Conservation (phyloP, 2,888 invertebrate genomes). For the Drosophila demipolita region DNA sequence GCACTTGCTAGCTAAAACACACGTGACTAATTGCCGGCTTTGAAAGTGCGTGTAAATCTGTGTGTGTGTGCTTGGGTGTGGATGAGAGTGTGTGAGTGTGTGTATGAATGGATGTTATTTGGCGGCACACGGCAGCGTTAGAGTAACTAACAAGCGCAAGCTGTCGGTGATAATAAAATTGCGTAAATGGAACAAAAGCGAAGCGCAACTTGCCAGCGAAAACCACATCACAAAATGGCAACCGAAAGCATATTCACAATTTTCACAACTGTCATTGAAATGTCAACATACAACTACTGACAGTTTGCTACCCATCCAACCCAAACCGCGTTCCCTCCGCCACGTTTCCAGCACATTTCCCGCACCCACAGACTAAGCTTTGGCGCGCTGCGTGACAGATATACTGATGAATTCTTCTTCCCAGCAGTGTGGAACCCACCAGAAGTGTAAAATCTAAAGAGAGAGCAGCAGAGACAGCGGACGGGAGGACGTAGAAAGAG, state of each 20-base stretch:
- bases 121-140: constrained; percentile 10
- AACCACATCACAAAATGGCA: constrained; percentile 62
- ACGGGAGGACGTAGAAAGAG: neutral
- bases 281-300: constrained; percentile 78
- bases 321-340: neutral
- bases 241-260: constrained; percentile 60
- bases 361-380: constrained; percentile 22
- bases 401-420: constrained; percentile 75
- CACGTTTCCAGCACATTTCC: constrained; percentile 8
- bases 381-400: constrained; percentile 74
- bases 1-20: neutral
- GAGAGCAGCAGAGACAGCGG: neutral
- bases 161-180: constrained; percentile 64
- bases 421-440: constrained; percentile 46
- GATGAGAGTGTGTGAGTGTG: neutral
- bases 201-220: constrained; percentile 32
- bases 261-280: constrained; percentile 79
- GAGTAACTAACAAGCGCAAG: constrained; percentile 32
- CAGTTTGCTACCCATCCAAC: constrained; percentile 42
- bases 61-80: neutral
- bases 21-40: constrained; percentile 5
- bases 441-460: constrained; percentile 4
- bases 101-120: neutral
- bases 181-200: constrained; percentile 56
- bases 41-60: neutral